Evolutionary conservation across 2,797 vertebrate genomes (phyloP).

Genomic region (Hemitrygon akajei): DNA sequence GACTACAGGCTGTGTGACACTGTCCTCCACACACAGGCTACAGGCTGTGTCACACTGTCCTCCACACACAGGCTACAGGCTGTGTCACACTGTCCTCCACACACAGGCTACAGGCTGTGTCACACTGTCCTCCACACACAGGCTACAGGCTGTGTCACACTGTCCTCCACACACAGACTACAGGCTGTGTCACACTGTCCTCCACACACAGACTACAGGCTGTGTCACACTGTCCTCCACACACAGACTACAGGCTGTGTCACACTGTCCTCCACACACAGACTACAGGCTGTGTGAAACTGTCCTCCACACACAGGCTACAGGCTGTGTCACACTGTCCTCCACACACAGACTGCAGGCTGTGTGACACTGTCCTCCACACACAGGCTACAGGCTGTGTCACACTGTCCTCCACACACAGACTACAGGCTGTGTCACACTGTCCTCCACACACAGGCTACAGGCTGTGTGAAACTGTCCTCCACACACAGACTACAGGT

Average conservation of each 20-base stretch:
- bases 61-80: neutral
- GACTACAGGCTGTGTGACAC: neutral
- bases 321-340: neutral
- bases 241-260: too few species aligned
- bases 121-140: too few species aligned
- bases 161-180: neutral
- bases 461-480: neutral
- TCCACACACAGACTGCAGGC: neutral
- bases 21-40: neutral
- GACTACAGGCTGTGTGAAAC: neutral
- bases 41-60: neutral
- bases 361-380: neutral
- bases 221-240: too few species aligned
- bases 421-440: neutral
- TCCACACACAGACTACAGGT: neutral
- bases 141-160: neutral
- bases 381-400: too few species aligned
- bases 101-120: too few species aligned
- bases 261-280: neutral
- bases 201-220: too few species aligned
- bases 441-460: neutral
- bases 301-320: neutral
- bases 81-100: neutral
- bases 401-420: neutral
- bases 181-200: too few species aligned